These are phyloP conservation scores for Acrocephalus scirpaceus DNA, from an alignment of 2,797 vertebrate species.

Conservation along the genomic window DNA sequence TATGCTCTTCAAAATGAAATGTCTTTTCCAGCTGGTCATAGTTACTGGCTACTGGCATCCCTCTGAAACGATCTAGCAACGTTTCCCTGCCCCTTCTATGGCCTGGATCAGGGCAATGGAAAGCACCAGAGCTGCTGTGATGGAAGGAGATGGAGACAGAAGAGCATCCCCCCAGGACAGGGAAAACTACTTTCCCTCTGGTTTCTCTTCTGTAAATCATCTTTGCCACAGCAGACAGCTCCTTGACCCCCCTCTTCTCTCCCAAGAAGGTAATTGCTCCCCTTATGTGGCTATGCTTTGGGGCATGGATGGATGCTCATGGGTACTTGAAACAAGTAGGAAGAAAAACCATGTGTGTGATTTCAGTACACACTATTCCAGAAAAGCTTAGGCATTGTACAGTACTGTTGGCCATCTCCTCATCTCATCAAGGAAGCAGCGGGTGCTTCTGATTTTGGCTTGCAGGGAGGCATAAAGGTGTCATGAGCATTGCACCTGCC, in stretches of 20 bases:
- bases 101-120: background rate
- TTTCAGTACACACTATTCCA: background rate
- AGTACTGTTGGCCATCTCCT: background rate
- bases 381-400: background rate
- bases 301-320: background rate
- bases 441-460: background rate
- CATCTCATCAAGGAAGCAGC: accelerated
- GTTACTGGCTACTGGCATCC: background rate
- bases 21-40: background rate
- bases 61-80: background rate
- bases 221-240: background rate
- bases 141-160: background rate
- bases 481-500: accelerated
- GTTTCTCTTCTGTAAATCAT: background rate
- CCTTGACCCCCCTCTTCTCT: background rate
- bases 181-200: background rate
- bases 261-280: background rate
- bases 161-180: background rate
- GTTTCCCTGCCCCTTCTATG: accelerated
- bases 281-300: background rate
- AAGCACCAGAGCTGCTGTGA: background rate
- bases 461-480: background rate
- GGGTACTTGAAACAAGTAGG: background rate
- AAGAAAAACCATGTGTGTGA: background rate
- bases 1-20: background rate